Evolutionary conservation across 2,888 invertebrate species (phyloP).

Genomic region (Chaitophorus viminalis): DNA sequence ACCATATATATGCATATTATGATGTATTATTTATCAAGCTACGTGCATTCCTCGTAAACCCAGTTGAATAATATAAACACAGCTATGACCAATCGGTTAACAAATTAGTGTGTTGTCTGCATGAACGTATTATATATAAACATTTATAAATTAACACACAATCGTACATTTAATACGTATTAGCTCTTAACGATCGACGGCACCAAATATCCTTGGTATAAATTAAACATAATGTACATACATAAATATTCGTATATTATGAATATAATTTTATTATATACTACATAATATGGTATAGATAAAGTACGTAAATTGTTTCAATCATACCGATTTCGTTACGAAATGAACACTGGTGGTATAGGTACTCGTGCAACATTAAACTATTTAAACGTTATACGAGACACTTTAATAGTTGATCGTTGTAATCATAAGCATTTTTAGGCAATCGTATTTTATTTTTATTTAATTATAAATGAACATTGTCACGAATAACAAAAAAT

Average conservation of each 20-base stretch:
- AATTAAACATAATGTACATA: background rate
- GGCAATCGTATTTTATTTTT: background rate
- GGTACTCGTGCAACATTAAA: background rate
- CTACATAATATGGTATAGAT: background rate
- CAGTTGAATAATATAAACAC: constrained; percentile 1
- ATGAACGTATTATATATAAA: background rate
- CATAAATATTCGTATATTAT: background rate
- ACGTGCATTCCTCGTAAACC: constrained; percentile 18
- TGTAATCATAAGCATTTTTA: background rate
- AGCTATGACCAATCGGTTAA: constrained; percentile 9
- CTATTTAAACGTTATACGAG: background rate
- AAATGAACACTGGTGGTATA: background rate
- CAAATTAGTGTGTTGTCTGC: constrained; percentile 10
- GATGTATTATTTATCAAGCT: constrained; percentile 19
- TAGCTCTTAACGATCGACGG: constrained; percentile 31
- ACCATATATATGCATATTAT: constrained; percentile 3
- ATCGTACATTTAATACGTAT: constrained; percentile 59
- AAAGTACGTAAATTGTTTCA: background rate
- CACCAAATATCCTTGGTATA: background rate
- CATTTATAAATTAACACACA: background rate
- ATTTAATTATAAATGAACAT: background rate
- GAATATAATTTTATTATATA: too few species aligned
- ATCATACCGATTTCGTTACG: background rate
- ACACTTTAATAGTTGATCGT: background rate
- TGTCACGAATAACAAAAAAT: background rate